Conservation (phyloP, 2,888 invertebrate species). For the Thumatha senex region DNA sequence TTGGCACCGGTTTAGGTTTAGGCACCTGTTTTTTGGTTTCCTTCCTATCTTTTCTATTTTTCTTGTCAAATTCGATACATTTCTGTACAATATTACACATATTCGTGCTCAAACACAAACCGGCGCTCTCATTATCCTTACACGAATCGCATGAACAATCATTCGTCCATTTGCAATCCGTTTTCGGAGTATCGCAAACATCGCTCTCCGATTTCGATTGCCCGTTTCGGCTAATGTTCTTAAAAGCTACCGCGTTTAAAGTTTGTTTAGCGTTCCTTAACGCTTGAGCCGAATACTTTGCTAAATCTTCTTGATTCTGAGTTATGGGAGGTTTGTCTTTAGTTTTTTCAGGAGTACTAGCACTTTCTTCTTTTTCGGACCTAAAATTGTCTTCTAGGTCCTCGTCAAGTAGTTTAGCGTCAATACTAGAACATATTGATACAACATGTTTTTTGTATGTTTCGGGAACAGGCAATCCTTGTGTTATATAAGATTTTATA, state of each 20-base stretch:
- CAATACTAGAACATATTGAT: conserved; percentile 69
- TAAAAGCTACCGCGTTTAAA: conserved; percentile 68
- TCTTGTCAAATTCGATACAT: conserved; percentile 55
- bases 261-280: conserved; percentile 69
- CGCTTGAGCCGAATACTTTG: conserved; percentile 73
- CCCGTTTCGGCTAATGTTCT: conserved; percentile 61
- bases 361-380: conserved; percentile 37
- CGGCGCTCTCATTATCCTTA: conserved; percentile 50
- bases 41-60: conserved; percentile 48
- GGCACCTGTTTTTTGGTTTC: conserved; percentile 42
- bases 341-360: conserved; percentile 12
- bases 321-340: conserved; percentile 38
- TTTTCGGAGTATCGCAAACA: conserved; percentile 66
- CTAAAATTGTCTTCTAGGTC: conserved; percentile 56
- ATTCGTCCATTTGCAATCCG: conserved; percentile 72
- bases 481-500: conserved; percentile 69
- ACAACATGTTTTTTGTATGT: conserved; percentile 71
- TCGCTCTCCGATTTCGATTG: conserved; percentile 69
- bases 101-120: conserved; percentile 40
- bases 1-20: conserved; percentile 55
- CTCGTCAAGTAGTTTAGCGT: conserved; percentile 65
- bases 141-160: conserved; percentile 67
- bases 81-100: conserved; percentile 56
- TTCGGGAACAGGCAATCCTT: conserved; percentile 69
- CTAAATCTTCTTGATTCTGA: conserved; percentile 62